These are phyloP conservation scores for Polyploca ridens DNA, from an alignment of 2,888 invertebrate genomes.

Conservation along the genomic window DNA sequence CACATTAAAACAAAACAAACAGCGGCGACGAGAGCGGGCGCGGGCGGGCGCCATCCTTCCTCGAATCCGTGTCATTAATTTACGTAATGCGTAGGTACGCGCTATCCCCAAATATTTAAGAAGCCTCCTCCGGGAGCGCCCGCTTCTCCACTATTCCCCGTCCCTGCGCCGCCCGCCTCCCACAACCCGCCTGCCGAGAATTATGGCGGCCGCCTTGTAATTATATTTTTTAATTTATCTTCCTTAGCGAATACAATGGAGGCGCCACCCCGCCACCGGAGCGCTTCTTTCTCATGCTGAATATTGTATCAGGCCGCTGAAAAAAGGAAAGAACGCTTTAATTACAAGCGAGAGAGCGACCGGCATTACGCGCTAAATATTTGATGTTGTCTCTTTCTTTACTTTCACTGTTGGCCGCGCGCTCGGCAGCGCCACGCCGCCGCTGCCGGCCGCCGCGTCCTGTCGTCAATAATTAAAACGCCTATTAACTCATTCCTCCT, in stretches of 20 bases:
- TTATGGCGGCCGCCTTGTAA: slow-evolving; percentile 88
- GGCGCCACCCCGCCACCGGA: slow-evolving; percentile 83
- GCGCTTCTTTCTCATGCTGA: slow-evolving; percentile 84
- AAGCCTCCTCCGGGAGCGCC: slow-evolving; percentile 84
- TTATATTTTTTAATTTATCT: slow-evolving; percentile 90
- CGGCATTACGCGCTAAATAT: slow-evolving; percentile 82
- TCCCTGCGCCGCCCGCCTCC: slow-evolving; percentile 58
- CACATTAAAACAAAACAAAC: slow-evolving; percentile 84
- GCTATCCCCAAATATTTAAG: slow-evolving; percentile 85
- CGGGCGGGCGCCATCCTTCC: slow-evolving; percentile 82
- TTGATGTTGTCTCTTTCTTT: slow-evolving; percentile 82
- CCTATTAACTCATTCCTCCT: slow-evolving; percentile 82
- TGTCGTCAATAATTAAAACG: slow-evolving; percentile 81
- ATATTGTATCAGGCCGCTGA: slow-evolving; percentile 84
- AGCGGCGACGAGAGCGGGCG: slow-evolving; percentile 64
- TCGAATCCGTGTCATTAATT: slow-evolving; percentile 85
- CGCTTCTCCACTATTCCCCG: slow-evolving; percentile 78
- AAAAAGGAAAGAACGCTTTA: slow-evolving; percentile 85
- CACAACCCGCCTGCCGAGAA: slow-evolving; percentile 80
- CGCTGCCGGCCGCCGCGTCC: slow-evolving; percentile 39
- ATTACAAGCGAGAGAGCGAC: slow-evolving; percentile 83
- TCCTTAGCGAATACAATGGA: slow-evolving; percentile 87
- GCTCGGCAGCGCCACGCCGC: slow-evolving; percentile 8
- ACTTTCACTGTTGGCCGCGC: slow-evolving; percentile 44
- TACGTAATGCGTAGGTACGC: slow-evolving; percentile 85